Percentiles rank a stretch among this genome's conserved stretches.
Evolutionary conservation across 2,797 vertebrate genomes (phyloP).

Genomic region (Scarus forsteni): DNA sequence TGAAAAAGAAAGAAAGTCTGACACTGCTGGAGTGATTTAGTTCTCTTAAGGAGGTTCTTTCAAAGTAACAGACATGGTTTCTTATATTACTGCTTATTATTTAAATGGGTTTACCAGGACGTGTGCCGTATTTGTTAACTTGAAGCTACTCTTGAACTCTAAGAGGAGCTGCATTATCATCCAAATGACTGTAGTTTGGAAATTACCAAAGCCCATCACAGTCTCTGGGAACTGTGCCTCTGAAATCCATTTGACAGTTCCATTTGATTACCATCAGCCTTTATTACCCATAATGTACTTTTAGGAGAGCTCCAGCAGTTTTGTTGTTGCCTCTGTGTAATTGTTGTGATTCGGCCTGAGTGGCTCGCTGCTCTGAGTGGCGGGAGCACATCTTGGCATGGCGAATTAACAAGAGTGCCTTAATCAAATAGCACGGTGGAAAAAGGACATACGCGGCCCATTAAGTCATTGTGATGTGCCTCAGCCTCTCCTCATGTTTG

Average conservation of each 20-base stretch:
- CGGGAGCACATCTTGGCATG: constrained; percentile 59
- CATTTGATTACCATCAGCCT: constrained; percentile 38
- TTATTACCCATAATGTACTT: constrained; percentile 55
- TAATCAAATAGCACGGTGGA: constrained; percentile 77
- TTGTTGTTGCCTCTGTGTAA: constrained; percentile 52
- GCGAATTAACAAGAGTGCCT: constrained; percentile 74
- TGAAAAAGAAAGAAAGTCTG: not conserved
- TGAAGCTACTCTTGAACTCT: constrained; percentile 18
- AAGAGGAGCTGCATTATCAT: constrained; percentile 35
- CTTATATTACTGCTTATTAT: constrained; percentile 34
- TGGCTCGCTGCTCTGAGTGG: constrained; percentile 52
- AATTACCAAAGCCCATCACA: constrained; percentile 19
- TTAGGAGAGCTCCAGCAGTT: constrained; percentile 42
- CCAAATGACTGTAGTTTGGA: constrained; percentile 31
- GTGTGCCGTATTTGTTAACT: constrained; percentile 15
- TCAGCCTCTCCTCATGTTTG: constrained; percentile 70
- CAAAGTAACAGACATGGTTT: constrained; percentile 37
- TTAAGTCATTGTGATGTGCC: constrained; percentile 71
- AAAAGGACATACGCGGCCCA: constrained; percentile 64
- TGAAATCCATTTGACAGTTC: constrained; percentile 47
- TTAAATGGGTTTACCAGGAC: constrained; percentile 32
- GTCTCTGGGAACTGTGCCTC: not conserved
- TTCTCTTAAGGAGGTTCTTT: constrained; percentile 4
- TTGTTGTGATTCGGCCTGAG: constrained; percentile 58
- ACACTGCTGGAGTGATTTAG: constrained; percentile 21